Evolutionary conservation across 2,888 invertebrate species (phyloP).

Genomic region (Eledona agricola): DNA sequence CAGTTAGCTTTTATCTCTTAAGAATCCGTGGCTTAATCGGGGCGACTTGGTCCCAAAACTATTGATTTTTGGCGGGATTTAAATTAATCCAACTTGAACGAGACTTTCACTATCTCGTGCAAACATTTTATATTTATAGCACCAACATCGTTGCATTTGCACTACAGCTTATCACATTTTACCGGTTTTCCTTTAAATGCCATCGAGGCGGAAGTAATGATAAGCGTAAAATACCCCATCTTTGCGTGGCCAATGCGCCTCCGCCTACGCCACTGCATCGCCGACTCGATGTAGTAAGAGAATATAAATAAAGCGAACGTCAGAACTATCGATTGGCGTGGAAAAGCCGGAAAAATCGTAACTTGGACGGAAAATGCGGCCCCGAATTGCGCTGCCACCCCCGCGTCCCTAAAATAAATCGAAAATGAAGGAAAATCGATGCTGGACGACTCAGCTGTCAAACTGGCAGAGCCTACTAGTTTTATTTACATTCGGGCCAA

Average conservation of each 20-base stretch:
- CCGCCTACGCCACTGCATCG: conserved; percentile 41
- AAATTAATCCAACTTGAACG: background rate
- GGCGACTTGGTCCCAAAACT: too few relatives aligned
- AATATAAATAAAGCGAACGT: conserved; percentile 58
- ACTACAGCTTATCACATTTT: conserved; percentile 24
- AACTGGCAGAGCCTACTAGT: conserved; percentile 21
- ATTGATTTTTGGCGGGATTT: conserved; percentile 20
- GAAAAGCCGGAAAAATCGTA: conserved; percentile 40
- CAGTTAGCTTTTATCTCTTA: background rate
- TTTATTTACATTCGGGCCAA: conserved; percentile 38
- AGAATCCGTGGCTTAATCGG: too few relatives aligned
- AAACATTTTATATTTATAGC: conserved; percentile 10
- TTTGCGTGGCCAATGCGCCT: conserved; percentile 8
- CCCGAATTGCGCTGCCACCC: background rate
- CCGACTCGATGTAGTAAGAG: conserved; percentile 48
- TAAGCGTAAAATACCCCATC: conserved; percentile 17
- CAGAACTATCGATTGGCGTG: conserved; percentile 58
- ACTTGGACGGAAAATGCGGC: conserved; percentile 2
- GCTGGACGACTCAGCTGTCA: conserved; percentile 40
- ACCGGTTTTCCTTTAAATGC: conserved; percentile 26
- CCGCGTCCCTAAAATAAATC: conserved; percentile 5
- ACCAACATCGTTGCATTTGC: conserved; percentile 15
- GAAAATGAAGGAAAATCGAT: conserved; percentile 32
- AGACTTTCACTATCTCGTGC: conserved; percentile 1
- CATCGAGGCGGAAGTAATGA: conserved; percentile 26